Conservation (phyloP, 2,113 vertebrate species). For the Rhagologus leucostigma region DNA sequence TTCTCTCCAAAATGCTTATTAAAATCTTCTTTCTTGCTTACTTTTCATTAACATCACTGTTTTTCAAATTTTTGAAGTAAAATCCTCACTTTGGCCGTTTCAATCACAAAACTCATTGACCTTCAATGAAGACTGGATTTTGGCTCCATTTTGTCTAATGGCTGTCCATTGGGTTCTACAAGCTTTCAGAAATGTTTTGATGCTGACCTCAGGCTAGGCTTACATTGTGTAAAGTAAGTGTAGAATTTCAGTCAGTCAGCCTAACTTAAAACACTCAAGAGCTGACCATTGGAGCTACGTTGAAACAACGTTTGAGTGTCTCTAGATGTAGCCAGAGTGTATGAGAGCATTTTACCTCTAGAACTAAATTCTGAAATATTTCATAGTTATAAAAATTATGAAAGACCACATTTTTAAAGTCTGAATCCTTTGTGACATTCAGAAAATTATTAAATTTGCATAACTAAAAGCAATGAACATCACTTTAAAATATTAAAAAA, state of each 20-base stretch:
- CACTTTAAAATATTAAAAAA: neutral
- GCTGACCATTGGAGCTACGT: neutral
- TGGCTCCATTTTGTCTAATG: neutral
- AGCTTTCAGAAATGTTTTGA: neutral
- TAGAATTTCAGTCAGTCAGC: neutral
- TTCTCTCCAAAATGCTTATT: neutral
- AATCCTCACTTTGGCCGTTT: neutral
- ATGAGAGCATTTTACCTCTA: neutral
- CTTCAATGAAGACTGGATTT: neutral
- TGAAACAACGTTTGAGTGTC: neutral
- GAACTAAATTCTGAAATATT: neutral
- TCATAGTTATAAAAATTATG: neutral
- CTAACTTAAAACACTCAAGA: neutral
- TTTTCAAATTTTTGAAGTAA: neutral
- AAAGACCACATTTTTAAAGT: neutral
- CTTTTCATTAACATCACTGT: neutral
- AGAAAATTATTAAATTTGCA: constrained; percentile 46
- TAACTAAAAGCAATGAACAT: constrained; percentile 42
- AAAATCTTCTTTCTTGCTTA: neutral
- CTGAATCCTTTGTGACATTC: neutral
- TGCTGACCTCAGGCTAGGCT: neutral
- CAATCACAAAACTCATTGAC: neutral
- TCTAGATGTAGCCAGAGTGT: neutral
- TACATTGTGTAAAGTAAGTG: neutral
- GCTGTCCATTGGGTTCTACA: neutral